Evolutionary conservation across 2,888 invertebrate genomes (phyloP), one percentile per base, ranked within the genome.

Genomic region (Alloplasta piceator): DNA sequence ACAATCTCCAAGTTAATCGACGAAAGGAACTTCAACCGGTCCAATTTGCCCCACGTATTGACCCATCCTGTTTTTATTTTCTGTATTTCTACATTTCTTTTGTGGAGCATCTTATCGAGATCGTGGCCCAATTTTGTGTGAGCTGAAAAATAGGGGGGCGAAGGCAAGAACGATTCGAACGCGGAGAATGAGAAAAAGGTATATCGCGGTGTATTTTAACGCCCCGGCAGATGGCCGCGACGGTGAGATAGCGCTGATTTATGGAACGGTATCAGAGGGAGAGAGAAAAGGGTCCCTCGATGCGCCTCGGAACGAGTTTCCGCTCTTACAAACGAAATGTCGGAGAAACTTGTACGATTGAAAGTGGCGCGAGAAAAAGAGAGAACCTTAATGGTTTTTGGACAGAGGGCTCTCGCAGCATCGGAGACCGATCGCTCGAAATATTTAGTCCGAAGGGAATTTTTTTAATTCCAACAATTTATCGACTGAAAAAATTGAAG

Each of bases 211-310:
- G 74, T 78, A 72, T 78, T 75, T 82, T 78, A 78, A 78, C 83
- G 84, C 83, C 77, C 85, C 82, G 85, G 85, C 88, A 87, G 89
- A 89, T 87, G 88, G 87, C 84, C 80, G 83, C 85, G 85, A 84
- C 71, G 85, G 80, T 66, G 78, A 89, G 90, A 90, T 90, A 90
- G 85, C 86, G 87, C 84, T 89, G 90, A 90, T 90, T 90, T 90
- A 90, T 89, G 87, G 84, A 83, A 84, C 83, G 71, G 85, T 83
- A 82, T 85, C 86, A 84, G 83, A 80, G 85, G 81, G 79, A 58
- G 83, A 48, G 61, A 72, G n/a, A 79, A 84, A 82, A 84, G 85
- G 74, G 61, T 86, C 56, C 38, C 61, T 48, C 71, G 73, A 71
- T 74, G 68, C 26, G 26, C 78, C 52, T 71, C 14, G 77, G 70